Evolutionary conservation across 2,113 vertebrate genomes (phyloP).

Genomic region (Hassar affinis): DNA sequence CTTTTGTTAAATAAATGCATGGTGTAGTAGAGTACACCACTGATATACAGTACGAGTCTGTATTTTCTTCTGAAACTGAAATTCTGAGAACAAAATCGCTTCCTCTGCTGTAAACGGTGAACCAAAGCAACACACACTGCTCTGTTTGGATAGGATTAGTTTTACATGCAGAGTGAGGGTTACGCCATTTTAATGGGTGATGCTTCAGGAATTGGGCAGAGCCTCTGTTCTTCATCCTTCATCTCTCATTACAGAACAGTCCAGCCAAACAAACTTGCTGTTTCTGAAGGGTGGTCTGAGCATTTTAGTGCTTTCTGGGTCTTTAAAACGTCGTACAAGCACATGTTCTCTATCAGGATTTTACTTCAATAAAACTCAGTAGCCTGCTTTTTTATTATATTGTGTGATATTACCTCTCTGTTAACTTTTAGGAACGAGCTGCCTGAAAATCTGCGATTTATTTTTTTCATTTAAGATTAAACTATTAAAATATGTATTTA

Average conservation of each 20-base stretch:
- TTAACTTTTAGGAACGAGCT: background rate
- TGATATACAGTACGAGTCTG: background rate
- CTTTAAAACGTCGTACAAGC: too few relatives aligned
- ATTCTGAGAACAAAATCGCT: background rate
- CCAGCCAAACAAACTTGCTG: background rate
- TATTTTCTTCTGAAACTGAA: background rate
- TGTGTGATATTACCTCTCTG: background rate
- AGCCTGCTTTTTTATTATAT: too few relatives aligned
- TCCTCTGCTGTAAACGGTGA: background rate
- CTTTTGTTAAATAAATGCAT: too few relatives aligned
- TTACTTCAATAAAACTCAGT: background rate
- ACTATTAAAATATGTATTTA: too few relatives aligned
- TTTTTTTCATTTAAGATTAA: too few relatives aligned
- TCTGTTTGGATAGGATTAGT: background rate
- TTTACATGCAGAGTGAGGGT: background rate
- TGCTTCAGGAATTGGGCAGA: background rate
- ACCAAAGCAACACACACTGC: background rate
- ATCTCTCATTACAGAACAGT: background rate
- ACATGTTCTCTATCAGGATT: background rate
- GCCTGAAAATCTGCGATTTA: too few relatives aligned
- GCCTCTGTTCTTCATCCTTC: background rate
- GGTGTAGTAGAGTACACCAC: background rate
- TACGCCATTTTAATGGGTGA: background rate
- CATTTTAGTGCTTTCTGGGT: background rate
- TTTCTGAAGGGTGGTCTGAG: background rate